phyloP scores from a whole-genome alignment of 2,113 vertebrate species.

The Pelecanoides urinatrix region DNA sequence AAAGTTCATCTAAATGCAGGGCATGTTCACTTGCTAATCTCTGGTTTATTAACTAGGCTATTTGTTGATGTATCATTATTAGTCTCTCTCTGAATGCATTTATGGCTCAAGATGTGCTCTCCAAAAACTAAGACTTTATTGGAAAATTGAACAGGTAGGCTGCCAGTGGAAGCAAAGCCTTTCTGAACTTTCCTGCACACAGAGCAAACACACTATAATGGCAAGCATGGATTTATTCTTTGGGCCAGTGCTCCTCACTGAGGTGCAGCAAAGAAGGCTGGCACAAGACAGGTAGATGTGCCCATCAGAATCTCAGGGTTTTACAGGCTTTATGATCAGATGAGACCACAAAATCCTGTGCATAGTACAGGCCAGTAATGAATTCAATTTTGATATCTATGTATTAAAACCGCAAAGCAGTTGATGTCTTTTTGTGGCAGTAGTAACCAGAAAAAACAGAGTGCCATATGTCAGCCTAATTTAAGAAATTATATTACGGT shows the following conservation, averaged over 20 bases:
- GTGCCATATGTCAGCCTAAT: not conserved
- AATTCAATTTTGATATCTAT: not conserved
- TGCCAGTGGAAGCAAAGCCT: not conserved
- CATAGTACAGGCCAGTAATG: not conserved
- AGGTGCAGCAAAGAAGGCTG: not conserved
- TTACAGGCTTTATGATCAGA: not conserved
- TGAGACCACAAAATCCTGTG: not conserved
- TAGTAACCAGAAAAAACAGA: not conserved
- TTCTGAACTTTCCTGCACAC: not conserved
- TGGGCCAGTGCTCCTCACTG: not conserved
- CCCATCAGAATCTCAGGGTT: not conserved
- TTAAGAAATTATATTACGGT: not conserved
- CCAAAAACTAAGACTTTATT: not conserved
- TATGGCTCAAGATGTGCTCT: not conserved
- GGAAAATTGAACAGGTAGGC: not conserved
- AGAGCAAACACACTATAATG: not conserved
- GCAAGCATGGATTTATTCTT: not conserved
- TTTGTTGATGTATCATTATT: not conserved
- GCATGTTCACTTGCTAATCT: not conserved
- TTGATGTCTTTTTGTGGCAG: not conserved
- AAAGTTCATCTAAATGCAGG: not conserved
- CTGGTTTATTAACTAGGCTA: not conserved
- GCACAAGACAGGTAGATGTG: not conserved
- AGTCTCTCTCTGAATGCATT: not conserved
- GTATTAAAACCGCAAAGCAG: not conserved